Evolutionary conservation across 2,113 vertebrate species (phyloP), one percentile per base, ranked within the genome.

Genomic region (Bos indicus): DNA sequence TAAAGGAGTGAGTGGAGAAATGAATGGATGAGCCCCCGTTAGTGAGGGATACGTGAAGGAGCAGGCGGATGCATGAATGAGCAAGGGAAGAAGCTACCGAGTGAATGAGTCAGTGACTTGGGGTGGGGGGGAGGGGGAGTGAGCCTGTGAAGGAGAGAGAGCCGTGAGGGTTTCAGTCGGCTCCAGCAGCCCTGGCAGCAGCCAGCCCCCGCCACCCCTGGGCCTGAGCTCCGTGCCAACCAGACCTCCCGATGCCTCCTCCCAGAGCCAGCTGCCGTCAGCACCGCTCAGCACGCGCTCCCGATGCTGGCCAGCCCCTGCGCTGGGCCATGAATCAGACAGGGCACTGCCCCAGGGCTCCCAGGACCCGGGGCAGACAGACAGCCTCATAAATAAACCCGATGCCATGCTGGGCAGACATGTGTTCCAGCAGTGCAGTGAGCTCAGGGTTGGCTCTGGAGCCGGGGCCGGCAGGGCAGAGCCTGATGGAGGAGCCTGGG

Each of bases 351-450:
- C 98, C 93, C 2, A 5, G 89, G 97, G 97, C 86, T 87, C 85
- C 67, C 0, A 11, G 93, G 93, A 96, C 86, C 1, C 3, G 74
- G 94, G 93, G 97, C 91, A 97, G 96, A 95, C 97, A 97, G 97
- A 93, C 96, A 95, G 83, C 71, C 98, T 98, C 97, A 80, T 97
- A 98, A 97, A 96, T 97, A 97, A 94, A 95, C 82, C 64, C 56
- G 21, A 81, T 93, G 91, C 96, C 93, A 48, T 43, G 96, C 96
- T 95, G 83, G 86, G 97, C 87, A 98, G 97, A 97, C 91, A 36
- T 96, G 96, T 95, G 96, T 88, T 97, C 88, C 26, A 12, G 93
- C 77, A 28, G 71, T 74, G 91, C 4, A 7, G 43, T 94, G 95
- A 96, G 94, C 95, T 97, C 95, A 89, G 97, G 94, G 60, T 51